phyloP scores from a whole-genome alignment of 2,888 invertebrate species.

The Masnerella sp. region DNA sequence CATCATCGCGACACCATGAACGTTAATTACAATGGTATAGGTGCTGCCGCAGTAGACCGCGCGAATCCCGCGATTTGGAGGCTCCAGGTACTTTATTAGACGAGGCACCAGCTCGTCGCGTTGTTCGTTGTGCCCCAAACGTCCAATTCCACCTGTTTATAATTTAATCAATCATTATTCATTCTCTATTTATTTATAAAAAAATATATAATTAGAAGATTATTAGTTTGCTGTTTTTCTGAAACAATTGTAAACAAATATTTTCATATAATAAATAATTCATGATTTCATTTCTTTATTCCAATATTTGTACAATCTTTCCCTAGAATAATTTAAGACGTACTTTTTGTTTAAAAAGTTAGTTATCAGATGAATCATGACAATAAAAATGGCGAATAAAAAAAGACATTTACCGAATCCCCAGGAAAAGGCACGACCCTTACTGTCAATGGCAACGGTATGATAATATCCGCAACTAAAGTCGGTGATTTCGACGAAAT shows the following conservation, averaged over 20 bases:
- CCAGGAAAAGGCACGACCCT: slow-evolving; percentile 95
- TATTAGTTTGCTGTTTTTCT: too few relatives aligned
- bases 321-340: too few relatives aligned
- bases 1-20: slow-evolving; percentile 78
- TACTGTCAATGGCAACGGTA: slow-evolving; percentile 92
- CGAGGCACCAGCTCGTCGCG: slow-evolving; percentile 93
- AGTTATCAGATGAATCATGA: too few relatives aligned
- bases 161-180: too few relatives aligned
- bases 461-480: slow-evolving; percentile 95
- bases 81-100: slow-evolving; percentile 92
- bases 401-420: slow-evolving; percentile 83
- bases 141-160: slow-evolving; percentile 92
- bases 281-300: too few relatives aligned
- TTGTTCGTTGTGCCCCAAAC: slow-evolving; percentile 94
- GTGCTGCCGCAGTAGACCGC: slow-evolving; percentile 91
- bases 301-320: too few relatives aligned
- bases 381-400: background rate
- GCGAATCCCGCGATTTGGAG: slow-evolving; percentile 89
- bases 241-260: too few relatives aligned
- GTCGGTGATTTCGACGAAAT: slow-evolving; percentile 92
- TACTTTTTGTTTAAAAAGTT: too few relatives aligned
- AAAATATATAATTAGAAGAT: too few relatives aligned
- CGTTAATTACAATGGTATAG: slow-evolving; percentile 91
- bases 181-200: too few relatives aligned
- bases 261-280: too few relatives aligned